Evolutionary conservation across 2,888 invertebrate genomes (phyloP), one percentile per base, ranked within the genome.

Genomic region (Chelonus formosanus): DNA sequence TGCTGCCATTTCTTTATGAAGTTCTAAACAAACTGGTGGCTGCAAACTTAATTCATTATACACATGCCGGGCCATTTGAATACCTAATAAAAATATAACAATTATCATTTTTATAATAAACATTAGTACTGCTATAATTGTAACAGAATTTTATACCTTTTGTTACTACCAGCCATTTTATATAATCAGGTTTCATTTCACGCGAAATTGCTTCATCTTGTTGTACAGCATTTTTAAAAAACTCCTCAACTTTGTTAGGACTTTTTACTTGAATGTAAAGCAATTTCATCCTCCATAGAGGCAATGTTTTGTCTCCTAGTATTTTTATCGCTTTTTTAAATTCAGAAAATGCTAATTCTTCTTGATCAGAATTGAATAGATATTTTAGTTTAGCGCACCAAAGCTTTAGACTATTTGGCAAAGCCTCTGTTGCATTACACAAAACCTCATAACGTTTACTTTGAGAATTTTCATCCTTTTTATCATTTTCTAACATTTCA

Each of bases 1-100:
- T 43, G 78, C 77, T 3, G 84, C 80, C 90, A 91, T 92, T 75
- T 87, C 86, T 67, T 84, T 85, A 72, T 91, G 90, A 20, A 91
- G 80, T 56, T 89, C 87, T 55, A 89, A 75, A 76, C 87, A 89
- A 50, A 87, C 86, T 0, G 91, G 91, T 52, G 89, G 88, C 50
- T 87, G 83, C 64, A 84, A 84, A 7, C 88, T 87, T 54, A 92
- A 79, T 36, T 86, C 85, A 45, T 87, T 85, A 77, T 93, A 93
- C 36, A 88, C 81, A 63, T 87, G 85, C 62, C 92, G 87, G 0
- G 91, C 89, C 48, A 86, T 86, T 74, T 86, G 85, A 56, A 91
- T 84, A 36, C 88, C 85, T 82, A 8, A 34, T 20, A 20, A 20
- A 20, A 20, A 20, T 20, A 70, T 57, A 62, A 45, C 5, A 20